These are phyloP conservation scores for Speoplatyrhinus poulsoni DNA, from an alignment of 2,113 vertebrate species.

Conservation along the genomic window DNA sequence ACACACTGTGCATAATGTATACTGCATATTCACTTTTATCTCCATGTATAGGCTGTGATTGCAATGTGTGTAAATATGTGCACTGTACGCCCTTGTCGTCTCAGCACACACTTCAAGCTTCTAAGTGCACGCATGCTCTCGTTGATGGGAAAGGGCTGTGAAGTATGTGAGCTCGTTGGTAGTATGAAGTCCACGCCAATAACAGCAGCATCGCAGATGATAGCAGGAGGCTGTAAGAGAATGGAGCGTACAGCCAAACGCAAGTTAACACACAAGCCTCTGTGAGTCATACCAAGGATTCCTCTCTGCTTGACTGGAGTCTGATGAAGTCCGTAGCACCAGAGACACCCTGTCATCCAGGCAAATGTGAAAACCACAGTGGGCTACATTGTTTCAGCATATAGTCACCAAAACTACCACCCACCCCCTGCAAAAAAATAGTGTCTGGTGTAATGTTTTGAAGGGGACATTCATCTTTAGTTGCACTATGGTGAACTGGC, in stretches of 20 bases:
- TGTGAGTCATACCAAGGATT: conserved; percentile 49
- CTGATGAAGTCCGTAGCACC: conserved; percentile 50
- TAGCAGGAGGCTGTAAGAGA: conserved; percentile 18
- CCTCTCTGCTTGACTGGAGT: conserved; percentile 32
- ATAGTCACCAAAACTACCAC: not conserved
- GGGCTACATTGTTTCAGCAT: not conserved
- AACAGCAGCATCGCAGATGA: conserved; percentile 46
- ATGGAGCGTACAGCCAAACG: conserved; percentile 27
- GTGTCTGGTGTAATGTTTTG: no score
- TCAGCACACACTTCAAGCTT: conserved; percentile 35
- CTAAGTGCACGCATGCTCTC: conserved; percentile 1
- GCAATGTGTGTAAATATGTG: not conserved
- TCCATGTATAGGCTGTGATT: not conserved
- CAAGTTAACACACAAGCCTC: conserved; percentile 40
- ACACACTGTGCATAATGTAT: not conserved
- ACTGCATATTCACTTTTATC: not conserved
- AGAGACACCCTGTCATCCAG: conserved; percentile 54
- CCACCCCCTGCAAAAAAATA: no score
- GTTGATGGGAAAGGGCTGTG: conserved; percentile 5
- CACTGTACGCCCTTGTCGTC: not conserved
- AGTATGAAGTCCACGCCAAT: conserved; percentile 10
- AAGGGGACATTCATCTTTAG: no score
- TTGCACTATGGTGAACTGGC: no score
- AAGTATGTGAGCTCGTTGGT: conserved; percentile 2
- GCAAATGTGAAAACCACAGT: conserved; percentile 4